A percentile compares a stretch with the other conserved stretches of the same genome.
These are phyloP conservation scores for Andrena chrysosceles DNA, from an alignment of 2,888 invertebrate species.

Conservation along the genomic window DNA sequence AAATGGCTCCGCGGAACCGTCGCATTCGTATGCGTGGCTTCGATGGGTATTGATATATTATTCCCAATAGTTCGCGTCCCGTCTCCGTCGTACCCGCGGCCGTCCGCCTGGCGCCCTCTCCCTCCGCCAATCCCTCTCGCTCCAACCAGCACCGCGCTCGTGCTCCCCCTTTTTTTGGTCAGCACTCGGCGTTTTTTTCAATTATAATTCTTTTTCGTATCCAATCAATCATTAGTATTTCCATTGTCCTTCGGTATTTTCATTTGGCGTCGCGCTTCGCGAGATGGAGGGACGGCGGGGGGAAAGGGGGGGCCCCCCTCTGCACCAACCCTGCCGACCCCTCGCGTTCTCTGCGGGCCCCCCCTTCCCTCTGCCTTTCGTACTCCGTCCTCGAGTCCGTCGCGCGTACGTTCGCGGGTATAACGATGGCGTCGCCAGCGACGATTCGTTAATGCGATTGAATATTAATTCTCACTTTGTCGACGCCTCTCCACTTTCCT, in stretches of 20 bases:
- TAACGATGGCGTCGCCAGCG: slow-evolving; percentile 80
- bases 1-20: slow-evolving; percentile 67
- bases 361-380: not conserved
- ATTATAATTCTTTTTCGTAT: slow-evolving; percentile 85
- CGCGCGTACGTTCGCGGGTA: slow-evolving; percentile 66
- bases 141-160: slow-evolving; percentile 5
- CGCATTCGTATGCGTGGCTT: slow-evolving; percentile 85
- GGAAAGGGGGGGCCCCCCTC: not conserved
- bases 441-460: slow-evolving; percentile 84
- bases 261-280: slow-evolving; percentile 83
- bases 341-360: slow-evolving; percentile 18
- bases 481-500: slow-evolving; percentile 72
- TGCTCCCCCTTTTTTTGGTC: slow-evolving; percentile 74
- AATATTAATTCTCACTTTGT: slow-evolving; percentile 83
- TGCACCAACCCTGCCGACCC: slow-evolving; percentile 34
- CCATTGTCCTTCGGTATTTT: slow-evolving; percentile 85
- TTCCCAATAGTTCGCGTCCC: slow-evolving; percentile 84
- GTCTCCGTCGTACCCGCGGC: slow-evolving; percentile 66
- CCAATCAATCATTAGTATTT: slow-evolving; percentile 85
- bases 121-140: slow-evolving; percentile 54
- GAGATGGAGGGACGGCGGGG: slow-evolving; percentile 67
- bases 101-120: slow-evolving; percentile 34
- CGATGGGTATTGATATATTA: slow-evolving; percentile 85
- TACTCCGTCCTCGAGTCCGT: slow-evolving; percentile 22
- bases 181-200: slow-evolving; percentile 84